These are phyloP conservation scores for Spea multiplicata DNA, from an alignment of 2,113 vertebrate species.

Conservation along the genomic window DNA sequence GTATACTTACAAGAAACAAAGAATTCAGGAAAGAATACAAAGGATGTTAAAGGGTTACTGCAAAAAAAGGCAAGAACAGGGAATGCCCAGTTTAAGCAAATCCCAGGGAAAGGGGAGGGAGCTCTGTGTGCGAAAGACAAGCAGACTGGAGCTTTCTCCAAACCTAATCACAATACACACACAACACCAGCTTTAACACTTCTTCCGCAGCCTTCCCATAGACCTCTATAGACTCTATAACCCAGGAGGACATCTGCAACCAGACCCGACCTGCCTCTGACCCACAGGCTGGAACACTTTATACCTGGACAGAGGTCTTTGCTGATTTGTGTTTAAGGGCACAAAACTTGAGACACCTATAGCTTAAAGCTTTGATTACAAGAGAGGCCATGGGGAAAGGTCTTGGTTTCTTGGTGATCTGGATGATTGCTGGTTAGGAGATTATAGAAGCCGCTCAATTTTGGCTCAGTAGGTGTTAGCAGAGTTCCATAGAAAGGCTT, in stretches of 20 bases:
- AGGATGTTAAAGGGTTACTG: constrained; percentile 30
- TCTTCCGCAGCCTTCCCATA: not conserved
- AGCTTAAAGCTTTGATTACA: not conserved
- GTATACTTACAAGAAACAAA: too few species aligned
- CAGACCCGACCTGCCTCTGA: not conserved
- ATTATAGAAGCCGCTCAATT: too few species aligned
- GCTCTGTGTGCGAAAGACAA: constrained; percentile 4
- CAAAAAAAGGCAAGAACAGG: not conserved
- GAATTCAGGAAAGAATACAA: not conserved
- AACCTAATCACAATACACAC: constrained; percentile 19
- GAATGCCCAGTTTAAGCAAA: constrained; percentile 20
- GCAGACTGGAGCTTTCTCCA: constrained; percentile 25
- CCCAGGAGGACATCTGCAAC: not conserved
- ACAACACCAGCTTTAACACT: not conserved
- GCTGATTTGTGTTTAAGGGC: not conserved
- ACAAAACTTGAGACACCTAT: not conserved
- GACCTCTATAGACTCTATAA: not conserved
- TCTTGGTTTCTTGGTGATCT: not conserved
- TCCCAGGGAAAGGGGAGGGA: constrained; percentile 27
- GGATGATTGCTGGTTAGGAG: not conserved
- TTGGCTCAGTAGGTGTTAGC: not conserved
- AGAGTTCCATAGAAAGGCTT: too few species aligned
- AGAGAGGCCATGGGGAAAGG: not conserved
- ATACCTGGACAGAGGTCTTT: not conserved
- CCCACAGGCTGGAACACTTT: not conserved